Evolutionary conservation across 1,140 invertebrate genomes (phyloP), one percentile per base, ranked within the genome.

Genomic region (Marisa cornuarietis): DNA sequence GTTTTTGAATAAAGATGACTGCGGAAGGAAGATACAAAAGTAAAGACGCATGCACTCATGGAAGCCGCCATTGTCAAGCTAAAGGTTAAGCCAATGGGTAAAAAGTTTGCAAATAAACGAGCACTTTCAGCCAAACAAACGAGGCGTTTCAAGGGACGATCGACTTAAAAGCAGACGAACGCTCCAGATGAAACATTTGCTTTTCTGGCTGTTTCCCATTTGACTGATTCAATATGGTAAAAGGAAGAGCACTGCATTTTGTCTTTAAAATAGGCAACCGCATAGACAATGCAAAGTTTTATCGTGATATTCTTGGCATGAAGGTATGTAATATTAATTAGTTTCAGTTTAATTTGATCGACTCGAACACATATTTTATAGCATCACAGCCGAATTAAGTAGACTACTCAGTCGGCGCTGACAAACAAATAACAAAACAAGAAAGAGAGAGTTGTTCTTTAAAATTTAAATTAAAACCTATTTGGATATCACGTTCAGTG

Each of bases 191-290:
- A n/a, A 31, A 22, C 2, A 66, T 66, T 26, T 20, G 11, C 6
- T 22, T 68, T 13, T 11, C 54, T 58, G 11, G 54, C 16, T 58
- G 31, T n/a, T 22, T 68, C 7, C n/a, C 9, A 20, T n/a, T 3
- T 68, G 6, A 68, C 0, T 4, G 54, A 71, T n/a, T 42, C 11
- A 82, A 52, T 9, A 88, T 88, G 85, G 62, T 81, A n/a, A 81
- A 83, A 26, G 82, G 84, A 78, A 83, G 97, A 87, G 95, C 96
- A 62, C 92, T 99, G 52, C 98, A 99, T 93, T 99, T 95, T 92
- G 97, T 99, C 7, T 97, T 99, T 85, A 98, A 98, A 94, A 94
- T 99, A 83, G 95, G 95, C 0, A 95, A 99, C 90, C 93, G 98
- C 71, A 94, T 93, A 18, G 92, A 94, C 78, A 97, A 96, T 3